These are phyloP conservation scores for Saccopteryx leptura DNA, from an alignment of 2,113 vertebrate species.

Conservation along the genomic window DNA sequence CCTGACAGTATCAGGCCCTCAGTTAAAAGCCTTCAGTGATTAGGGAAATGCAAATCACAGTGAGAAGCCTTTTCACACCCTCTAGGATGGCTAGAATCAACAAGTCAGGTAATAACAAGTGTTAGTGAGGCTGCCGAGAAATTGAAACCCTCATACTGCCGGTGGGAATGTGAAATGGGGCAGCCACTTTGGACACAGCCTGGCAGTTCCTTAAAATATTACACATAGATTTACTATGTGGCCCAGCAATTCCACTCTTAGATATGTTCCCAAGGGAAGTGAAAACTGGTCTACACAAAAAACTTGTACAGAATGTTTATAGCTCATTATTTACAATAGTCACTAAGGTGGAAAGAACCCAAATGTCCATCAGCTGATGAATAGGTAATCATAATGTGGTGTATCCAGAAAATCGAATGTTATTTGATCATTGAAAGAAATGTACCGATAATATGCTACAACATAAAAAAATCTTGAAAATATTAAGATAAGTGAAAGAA, in stretches of 20 bases:
- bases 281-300: neutral
- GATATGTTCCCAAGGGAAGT: neutral
- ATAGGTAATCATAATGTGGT: neutral
- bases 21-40: slow-evolving; percentile 47
- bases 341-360: neutral
- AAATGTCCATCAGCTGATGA: neutral
- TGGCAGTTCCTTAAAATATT: neutral
- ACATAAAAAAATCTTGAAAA: neutral
- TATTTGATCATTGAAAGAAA: neutral
- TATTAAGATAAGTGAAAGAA: slow-evolving; percentile 19
- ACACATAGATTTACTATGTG: neutral
- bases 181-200: neutral
- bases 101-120: neutral
- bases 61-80: neutral
- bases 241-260: neutral
- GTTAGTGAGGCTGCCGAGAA: neutral
- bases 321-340: neutral
- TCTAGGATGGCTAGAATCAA: neutral
- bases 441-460: neutral
- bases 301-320: neutral
- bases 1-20: neutral
- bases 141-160: neutral
- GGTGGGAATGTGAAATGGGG: neutral
- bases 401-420: neutral
- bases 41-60: neutral